These are phyloP conservation scores for Drosophila setifemur DNA, from an alignment of 1,140 invertebrate genomes.

Conservation along the genomic window DNA sequence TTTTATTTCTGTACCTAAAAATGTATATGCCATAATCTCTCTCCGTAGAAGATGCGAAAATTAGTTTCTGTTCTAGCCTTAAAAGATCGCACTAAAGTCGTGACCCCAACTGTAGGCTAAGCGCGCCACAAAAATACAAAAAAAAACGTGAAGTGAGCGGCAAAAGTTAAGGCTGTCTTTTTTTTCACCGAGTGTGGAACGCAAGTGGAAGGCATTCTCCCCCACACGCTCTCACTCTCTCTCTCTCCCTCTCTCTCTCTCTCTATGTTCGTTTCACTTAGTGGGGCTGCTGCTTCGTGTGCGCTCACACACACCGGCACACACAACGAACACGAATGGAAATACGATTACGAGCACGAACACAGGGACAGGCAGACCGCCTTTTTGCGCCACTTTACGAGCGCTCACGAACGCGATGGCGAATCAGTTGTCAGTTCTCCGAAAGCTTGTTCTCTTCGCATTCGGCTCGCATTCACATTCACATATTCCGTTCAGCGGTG, in stretches of 20 bases:
- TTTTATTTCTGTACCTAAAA: too few relatives aligned
- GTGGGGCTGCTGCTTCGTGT: conserved; percentile 29
- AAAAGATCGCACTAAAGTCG: background rate
- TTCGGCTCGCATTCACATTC: too few relatives aligned
- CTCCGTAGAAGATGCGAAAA: too few relatives aligned
- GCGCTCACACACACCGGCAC: conserved; percentile 7
- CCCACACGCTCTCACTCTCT: background rate
- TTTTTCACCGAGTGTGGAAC: conserved; percentile 48
- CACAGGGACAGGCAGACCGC: background rate
- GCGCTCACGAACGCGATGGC: conserved; percentile 39
- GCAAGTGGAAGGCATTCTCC: conserved; percentile 13
- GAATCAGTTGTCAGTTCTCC: conserved; percentile 82
- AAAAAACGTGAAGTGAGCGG: conserved; percentile 25
- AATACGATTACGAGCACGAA: background rate
- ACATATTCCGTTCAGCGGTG: too few relatives aligned
- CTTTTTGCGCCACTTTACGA: conserved; percentile 51
- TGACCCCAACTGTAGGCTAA: conserved; percentile 7
- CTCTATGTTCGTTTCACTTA: background rate
- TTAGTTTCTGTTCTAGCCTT: too few relatives aligned
- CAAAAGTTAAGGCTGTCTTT: conserved; percentile 48
- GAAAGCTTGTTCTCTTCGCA: too few relatives aligned
- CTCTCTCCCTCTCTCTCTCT: background rate
- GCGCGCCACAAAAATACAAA: conserved; percentile 5
- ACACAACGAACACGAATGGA: too few relatives aligned
- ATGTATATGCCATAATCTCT: too few relatives aligned